phyloP scores from a whole-genome alignment of 2,888 invertebrate genomes.

The Fabriciana adippe region DNA sequence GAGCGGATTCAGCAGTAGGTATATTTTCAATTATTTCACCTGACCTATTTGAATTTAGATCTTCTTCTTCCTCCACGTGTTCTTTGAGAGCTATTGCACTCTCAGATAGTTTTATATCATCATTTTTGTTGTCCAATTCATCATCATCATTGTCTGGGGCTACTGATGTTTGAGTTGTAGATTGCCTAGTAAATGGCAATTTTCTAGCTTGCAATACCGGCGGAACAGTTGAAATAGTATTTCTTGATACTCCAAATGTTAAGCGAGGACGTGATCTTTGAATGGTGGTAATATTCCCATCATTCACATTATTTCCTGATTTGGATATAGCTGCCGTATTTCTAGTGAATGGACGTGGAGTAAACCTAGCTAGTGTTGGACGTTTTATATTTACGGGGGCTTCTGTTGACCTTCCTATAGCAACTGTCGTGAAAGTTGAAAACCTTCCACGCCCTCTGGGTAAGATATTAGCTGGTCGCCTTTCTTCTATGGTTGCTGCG shows the following conservation, averaged over 20 bases:
- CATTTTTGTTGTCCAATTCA: constrained; percentile 61
- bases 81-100: constrained; percentile 76
- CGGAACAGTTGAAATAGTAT: constrained; percentile 44
- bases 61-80: constrained; percentile 56
- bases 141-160: constrained; percentile 52
- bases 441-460: constrained; percentile 68
- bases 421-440: constrained; percentile 57
- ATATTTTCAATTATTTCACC: constrained; percentile 47
- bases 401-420: constrained; percentile 49
- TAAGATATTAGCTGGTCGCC: constrained; percentile 55
- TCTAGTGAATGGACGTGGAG: constrained; percentile 72
- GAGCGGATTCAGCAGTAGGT: constrained; percentile 53
- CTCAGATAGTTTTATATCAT: constrained; percentile 75
- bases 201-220: constrained; percentile 57
- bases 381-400: constrained; percentile 53
- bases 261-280: constrained; percentile 54
- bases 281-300: constrained; percentile 41
- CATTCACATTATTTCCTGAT: constrained; percentile 44
- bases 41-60: constrained; percentile 56
- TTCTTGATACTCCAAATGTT: constrained; percentile 55
- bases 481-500: constrained; percentile 68
- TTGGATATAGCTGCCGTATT: constrained; percentile 43
- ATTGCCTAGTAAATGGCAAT: constrained; percentile 58
- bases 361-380: constrained; percentile 67
- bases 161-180: constrained; percentile 55